Conservation (phyloP, 2,888 invertebrate species). For the Sicus ferrugineus region DNA sequence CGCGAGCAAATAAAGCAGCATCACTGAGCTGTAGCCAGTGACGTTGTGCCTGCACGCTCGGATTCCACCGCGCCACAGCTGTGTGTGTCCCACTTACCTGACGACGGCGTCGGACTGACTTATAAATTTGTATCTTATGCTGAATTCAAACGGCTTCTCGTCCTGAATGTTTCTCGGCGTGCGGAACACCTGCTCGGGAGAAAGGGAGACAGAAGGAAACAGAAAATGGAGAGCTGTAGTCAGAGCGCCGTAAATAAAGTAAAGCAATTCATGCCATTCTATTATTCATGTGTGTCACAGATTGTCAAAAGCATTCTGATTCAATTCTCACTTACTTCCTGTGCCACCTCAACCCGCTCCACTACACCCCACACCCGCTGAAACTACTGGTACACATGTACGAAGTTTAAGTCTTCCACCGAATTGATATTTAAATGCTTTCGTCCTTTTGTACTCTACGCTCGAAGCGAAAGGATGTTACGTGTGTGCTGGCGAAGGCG, state of each 20-base stretch:
- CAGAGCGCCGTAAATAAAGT: conserved; percentile 30
- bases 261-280: conserved; percentile 38
- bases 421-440: no score
- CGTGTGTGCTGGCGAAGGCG: no score
- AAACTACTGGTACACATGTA: no score
- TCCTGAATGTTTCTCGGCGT: conserved; percentile 74
- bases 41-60: not conserved
- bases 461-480: no score
- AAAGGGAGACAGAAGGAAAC: conserved; percentile 28
- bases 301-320: conserved; percentile 22
- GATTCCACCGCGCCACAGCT: not conserved
- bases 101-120: conserved; percentile 81
- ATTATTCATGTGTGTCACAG: conserved; percentile 43
- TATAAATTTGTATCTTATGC: conserved; percentile 82
- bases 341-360: no score
- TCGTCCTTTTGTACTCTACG: no score
- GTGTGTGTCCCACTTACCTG: conserved; percentile 64
- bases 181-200: conserved; percentile 61
- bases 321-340: no score
- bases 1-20: not conserved
- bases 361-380: no score
- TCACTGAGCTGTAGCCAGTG: not conserved
- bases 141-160: conserved; percentile 80
- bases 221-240: conserved; percentile 16
- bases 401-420: no score